Evolutionary conservation across 1,140 invertebrate species (phyloP).

Genomic region (Drosophila kohkoa): DNA sequence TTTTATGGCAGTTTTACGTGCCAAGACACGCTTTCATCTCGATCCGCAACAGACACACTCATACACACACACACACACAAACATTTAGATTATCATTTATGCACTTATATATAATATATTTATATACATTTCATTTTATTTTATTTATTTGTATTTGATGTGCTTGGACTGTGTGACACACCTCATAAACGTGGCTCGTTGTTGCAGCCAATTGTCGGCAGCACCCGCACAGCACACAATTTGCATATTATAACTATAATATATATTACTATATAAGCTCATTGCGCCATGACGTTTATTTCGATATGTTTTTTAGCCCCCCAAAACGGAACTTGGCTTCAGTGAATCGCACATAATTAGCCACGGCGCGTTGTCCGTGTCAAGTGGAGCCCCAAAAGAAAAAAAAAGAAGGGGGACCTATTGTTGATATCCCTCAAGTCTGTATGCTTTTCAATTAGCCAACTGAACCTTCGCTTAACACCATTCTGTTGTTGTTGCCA

Average conservation of each 20-base stretch:
- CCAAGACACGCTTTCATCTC: slow-evolving; percentile 39
- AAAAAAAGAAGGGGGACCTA: not conserved
- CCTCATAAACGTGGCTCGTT: slow-evolving; percentile 26
- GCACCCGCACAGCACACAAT: slow-evolving; percentile 22
- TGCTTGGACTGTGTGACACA: slow-evolving; percentile 35
- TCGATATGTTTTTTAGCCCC: slow-evolving; percentile 41
- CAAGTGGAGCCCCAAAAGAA: slow-evolving; percentile 21
- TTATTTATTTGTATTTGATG: slow-evolving; percentile 8
- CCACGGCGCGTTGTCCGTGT: slow-evolving; percentile 41
- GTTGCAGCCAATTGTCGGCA: slow-evolving; percentile 13
- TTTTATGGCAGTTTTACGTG: slow-evolving; percentile 48
- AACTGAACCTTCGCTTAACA: slow-evolving; percentile 35
- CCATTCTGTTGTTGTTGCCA: slow-evolving; percentile 25
- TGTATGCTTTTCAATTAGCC: slow-evolving; percentile 38
- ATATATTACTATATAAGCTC: slow-evolving; percentile 33
- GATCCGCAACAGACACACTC: not conserved
- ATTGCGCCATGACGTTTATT: slow-evolving; percentile 56
- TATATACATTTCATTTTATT: not conserved
- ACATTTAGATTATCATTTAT: slow-evolving; percentile 2
- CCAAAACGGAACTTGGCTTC: slow-evolving; percentile 55
- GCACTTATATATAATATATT: slow-evolving; percentile 7
- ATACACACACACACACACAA: not conserved
- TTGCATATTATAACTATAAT: slow-evolving; percentile 52
- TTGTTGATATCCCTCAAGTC: slow-evolving; percentile 13
- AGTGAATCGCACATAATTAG: slow-evolving; percentile 56